Evolutionary conservation across 2,888 invertebrate species (phyloP).

Genomic region (Drosophila helvetica): DNA sequence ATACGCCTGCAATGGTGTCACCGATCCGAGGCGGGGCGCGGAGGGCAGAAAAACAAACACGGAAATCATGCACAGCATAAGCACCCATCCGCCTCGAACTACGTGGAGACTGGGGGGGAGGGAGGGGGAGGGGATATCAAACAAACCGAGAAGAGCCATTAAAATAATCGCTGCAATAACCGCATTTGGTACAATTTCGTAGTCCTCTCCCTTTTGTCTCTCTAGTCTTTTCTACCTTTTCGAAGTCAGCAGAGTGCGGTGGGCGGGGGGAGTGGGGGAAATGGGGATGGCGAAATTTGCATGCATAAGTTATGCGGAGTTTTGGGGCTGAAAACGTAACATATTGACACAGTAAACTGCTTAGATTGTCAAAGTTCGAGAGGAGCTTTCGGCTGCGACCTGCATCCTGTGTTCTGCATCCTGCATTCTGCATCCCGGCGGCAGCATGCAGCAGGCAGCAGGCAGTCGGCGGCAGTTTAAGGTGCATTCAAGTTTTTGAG

Average conservation of each 20-base stretch:
- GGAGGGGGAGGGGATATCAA: slow-evolving; percentile 41
- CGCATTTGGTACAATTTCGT: slow-evolving; percentile 69
- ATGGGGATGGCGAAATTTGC: slow-evolving; percentile 62
- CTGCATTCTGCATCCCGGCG: slow-evolving; percentile 4
- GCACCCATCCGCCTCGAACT: slow-evolving; percentile 47
- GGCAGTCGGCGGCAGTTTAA: slow-evolving; percentile 38
- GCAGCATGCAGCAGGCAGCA: background rate
- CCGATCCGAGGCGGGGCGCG: background rate
- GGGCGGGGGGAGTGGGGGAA: background rate
- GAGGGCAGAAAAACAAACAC: slow-evolving; percentile 5
- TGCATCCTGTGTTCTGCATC: background rate
- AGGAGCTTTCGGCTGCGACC: slow-evolving; percentile 24
- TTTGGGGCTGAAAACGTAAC: slow-evolving; percentile 56
- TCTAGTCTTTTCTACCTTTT: slow-evolving; percentile 57
- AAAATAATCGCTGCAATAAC: slow-evolving; percentile 76
- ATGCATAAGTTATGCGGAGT: slow-evolving; percentile 74
- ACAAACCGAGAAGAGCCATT: slow-evolving; percentile 67
- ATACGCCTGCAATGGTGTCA: slow-evolving; percentile 41
- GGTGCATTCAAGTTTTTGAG: slow-evolving; percentile 64
- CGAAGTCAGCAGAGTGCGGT: slow-evolving; percentile 53
- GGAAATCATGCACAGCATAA: slow-evolving; percentile 40
- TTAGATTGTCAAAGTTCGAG: slow-evolving; percentile 78
- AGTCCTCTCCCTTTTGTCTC: slow-evolving; percentile 12
- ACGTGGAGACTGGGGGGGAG: slow-evolving; percentile 12
- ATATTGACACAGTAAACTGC: slow-evolving; percentile 77